Conservation (phyloP, 2,113 vertebrate species). For the Periophthalmodon schlosseri region DNA sequence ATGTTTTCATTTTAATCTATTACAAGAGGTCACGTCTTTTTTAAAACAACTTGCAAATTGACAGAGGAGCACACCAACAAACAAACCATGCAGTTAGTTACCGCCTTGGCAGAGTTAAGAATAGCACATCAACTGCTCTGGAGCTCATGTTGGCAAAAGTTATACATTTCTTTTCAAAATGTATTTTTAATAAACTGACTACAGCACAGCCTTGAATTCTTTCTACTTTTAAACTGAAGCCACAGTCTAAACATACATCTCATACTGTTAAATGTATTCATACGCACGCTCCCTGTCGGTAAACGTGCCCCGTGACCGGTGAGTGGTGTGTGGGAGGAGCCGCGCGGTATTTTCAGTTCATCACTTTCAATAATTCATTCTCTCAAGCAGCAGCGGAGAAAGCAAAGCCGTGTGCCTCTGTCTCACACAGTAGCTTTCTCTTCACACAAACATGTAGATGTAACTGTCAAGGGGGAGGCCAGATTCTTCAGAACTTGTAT, state of each 20-base stretch:
- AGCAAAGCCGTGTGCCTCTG: conserved; percentile 44
- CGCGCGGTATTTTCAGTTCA: conserved; percentile 74
- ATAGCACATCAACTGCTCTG: background rate
- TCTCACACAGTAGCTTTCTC: conserved; percentile 15
- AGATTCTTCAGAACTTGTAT: conserved; percentile 30
- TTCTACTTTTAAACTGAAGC: conserved; percentile 10
- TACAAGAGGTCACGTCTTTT: too few relatives aligned
- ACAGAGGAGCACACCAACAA: background rate
- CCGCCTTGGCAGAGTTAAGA: background rate
- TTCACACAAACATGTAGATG: conserved; percentile 24
- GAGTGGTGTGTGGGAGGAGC: conserved; percentile 46
- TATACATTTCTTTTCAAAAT: background rate
- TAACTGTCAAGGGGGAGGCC: conserved; percentile 42
- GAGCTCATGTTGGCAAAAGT: conserved; percentile 5
- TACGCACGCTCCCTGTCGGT: conserved; percentile 16
- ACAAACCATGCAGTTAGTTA: background rate
- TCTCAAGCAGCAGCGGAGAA: conserved; percentile 49
- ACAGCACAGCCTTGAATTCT: background rate
- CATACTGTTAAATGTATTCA: conserved; percentile 9
- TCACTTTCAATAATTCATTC: conserved; percentile 75
- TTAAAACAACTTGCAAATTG: background rate
- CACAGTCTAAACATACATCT: conserved; percentile 16
- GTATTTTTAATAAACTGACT: background rate
- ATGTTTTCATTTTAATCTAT: background rate
- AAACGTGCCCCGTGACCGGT: conserved; percentile 56